phyloP scores from a whole-genome alignment of 1,140 invertebrate species.

The Zeugodacus cucurbitae region DNA sequence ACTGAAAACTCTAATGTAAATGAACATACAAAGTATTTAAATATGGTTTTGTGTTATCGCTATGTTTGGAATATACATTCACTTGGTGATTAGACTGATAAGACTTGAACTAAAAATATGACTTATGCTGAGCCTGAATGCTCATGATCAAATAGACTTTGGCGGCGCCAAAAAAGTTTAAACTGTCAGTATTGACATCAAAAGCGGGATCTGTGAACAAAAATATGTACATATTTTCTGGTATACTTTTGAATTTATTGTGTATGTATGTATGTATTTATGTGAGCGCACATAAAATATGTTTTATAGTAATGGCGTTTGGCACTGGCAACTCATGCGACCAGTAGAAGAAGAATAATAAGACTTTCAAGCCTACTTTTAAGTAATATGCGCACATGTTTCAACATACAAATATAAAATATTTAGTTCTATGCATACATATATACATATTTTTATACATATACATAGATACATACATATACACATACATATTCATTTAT shows the following conservation, averaged over 20 bases:
- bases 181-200: neutral
- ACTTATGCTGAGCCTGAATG: neutral
- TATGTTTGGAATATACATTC: neutral
- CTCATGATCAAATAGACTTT: neutral
- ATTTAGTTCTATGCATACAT: too few species aligned
- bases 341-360: too few species aligned
- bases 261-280: neutral
- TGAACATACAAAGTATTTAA: neutral
- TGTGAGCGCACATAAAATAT: neutral
- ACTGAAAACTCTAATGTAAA: neutral
- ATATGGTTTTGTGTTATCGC: neutral
- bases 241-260: neutral
- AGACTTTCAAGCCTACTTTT: constrained; percentile 2
- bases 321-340: neutral
- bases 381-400: neutral
- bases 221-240: neutral
- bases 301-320: neutral
- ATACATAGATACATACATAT: neutral
- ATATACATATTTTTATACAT: too few species aligned
- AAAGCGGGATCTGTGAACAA: neutral
- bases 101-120: constrained; percentile 14
- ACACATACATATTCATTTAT: too few species aligned
- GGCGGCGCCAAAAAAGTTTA: neutral
- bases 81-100: neutral
- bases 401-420: too few species aligned